Evolutionary conservation across 2,797 vertebrate genomes (phyloP), one percentile per base, ranked within the genome.

Genomic region (Tokudaia tokunoshimensis): DNA sequence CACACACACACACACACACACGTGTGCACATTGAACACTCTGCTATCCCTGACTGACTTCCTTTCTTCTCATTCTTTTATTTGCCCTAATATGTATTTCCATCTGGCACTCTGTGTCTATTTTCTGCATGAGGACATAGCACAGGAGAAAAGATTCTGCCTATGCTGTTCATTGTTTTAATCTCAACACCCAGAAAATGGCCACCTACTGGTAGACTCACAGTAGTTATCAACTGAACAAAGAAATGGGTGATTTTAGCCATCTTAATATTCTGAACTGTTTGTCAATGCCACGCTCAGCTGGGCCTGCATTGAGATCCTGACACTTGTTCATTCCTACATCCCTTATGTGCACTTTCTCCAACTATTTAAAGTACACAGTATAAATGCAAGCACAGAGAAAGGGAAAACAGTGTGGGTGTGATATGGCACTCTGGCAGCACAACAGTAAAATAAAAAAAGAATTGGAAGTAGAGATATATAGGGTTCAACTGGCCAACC

Each of bases 381-480:
- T 2, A 13, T 44, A 20, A 63, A 44, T 47, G 44, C 9, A 47
- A 61, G 9, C 59, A 84, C 57, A 20, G 59, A 44, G 26, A 5
- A 26, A 44, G 59, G 26, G 9, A 6, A 84, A 83, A 63, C 19
- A 41, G 44, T 44, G 37, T 61, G 57, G 31, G 57, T 19, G 0
- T 9, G 29, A 17, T 47, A 63, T 52, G 31, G 52, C 47, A 52
- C 20, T 1, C 13, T 15, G 20, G 29, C 67, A 11, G 83, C 19
- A 34, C 17, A 85, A 67, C 9, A n/a, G 41, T 37, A 80, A n/a
- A 24, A 37, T 15, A 92, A 79, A 83, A 70, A 72, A n/a, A 44
- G 9, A 80, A 55, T 24, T 29, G 55, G 11, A 95, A 80, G 52
- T n/a, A 93, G 70, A 52, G 47, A 83, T 91, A 96, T 50, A 6